Conservation (phyloP, 2,888 invertebrate genomes). For the Acanthosepion esculentum region DNA sequence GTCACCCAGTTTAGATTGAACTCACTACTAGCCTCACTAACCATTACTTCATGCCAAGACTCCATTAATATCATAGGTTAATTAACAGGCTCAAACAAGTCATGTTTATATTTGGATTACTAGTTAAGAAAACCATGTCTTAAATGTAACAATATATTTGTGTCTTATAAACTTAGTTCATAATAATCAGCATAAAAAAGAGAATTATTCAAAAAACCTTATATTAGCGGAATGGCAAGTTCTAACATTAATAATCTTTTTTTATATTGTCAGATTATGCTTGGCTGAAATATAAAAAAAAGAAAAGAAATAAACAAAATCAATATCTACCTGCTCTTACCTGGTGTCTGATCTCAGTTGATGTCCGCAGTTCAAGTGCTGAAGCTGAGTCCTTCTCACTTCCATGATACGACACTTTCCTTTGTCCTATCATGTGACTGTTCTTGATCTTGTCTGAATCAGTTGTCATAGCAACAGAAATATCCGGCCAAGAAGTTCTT, state of each 20-base stretch:
- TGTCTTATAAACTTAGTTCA: no score
- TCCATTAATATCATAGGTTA: no score
- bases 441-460: not conserved
- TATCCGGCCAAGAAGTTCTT: slow-evolving; percentile 23
- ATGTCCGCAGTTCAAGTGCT: not conserved
- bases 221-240: not conserved
- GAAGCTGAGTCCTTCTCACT: slow-evolving; percentile 11
- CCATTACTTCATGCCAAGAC: no score
- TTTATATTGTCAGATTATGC: not conserved
- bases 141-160: no score
- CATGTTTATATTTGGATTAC: no score
- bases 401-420: not conserved
- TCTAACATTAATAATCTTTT: not conserved
- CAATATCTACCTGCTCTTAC: slow-evolving; percentile 33
- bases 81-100: no score
- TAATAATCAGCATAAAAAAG: no score
- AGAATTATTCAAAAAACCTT: not conserved
- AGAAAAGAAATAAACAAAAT: not conserved
- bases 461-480: not conserved
- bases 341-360: slow-evolving; percentile 33
- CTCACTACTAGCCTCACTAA: no score
- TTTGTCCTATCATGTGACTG: not conserved
- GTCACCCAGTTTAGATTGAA: no score
- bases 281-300: not conserved
- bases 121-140: no score